Evolutionary conservation across 2,888 invertebrate species (phyloP).

Genomic region (Bellardia pandia): DNA sequence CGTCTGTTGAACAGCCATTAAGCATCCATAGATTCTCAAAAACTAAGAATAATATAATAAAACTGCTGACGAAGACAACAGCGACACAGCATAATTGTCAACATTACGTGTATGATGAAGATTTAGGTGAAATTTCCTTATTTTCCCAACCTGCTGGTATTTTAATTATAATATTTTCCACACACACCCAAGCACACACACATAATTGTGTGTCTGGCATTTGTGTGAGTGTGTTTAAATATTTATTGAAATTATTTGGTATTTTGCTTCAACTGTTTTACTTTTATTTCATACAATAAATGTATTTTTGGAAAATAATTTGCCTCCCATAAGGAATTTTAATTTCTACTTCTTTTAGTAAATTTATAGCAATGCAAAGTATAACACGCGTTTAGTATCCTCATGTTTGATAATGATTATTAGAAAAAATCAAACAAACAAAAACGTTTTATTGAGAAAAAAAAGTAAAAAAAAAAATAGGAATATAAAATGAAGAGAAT

Average conservation of each 20-base stretch:
- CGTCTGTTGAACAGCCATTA: neutral
- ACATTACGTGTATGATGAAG: neutral
- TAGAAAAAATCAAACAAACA: neutral
- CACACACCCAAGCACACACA: neutral
- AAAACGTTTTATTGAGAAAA: neutral
- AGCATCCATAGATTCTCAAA: neutral
- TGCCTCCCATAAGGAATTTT: neutral
- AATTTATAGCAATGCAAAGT: neutral
- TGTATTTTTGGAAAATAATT: constrained; percentile 3
- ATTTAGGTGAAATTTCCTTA: neutral
- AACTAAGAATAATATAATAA: neutral
- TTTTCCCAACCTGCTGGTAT: neutral
- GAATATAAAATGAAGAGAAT: neutral
- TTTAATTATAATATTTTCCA: neutral
- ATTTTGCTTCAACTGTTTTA: neutral
- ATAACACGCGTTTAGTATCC: neutral
- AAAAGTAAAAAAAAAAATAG: neutral
- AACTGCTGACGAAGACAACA: neutral
- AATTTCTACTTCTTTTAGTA: neutral
- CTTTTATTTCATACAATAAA: neutral
- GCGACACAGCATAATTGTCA: neutral
- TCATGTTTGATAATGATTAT: constrained; percentile 9
- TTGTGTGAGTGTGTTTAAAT: neutral
- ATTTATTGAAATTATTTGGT: neutral
- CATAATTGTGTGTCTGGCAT: neutral